A percentile compares a stretch with the other conserved stretches of the same genome.
Evolutionary conservation across 2,888 invertebrate genomes (phyloP).

Genomic region (Leucozona laternaria): DNA sequence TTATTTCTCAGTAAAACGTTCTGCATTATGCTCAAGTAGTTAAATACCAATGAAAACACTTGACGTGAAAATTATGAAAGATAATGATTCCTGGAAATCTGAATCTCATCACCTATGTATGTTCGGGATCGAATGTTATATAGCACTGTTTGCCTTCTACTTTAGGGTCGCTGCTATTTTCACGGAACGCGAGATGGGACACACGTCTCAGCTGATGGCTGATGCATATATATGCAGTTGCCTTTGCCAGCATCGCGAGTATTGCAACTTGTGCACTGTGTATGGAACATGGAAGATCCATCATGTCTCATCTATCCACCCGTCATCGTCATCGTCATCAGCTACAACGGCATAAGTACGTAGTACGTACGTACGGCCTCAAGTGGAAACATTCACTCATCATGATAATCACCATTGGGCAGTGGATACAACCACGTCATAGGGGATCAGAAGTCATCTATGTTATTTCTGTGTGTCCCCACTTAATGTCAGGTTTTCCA

Average conservation of each 20-base stretch:
- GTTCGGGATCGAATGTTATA: conserved; percentile 37
- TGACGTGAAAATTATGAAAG: conserved; percentile 58
- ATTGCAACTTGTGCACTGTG: conserved; percentile 1
- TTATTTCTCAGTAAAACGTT: conserved; percentile 49
- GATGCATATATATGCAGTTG: background rate
- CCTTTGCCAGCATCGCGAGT: background rate
- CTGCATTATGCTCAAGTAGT: conserved; percentile 44
- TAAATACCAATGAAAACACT: conserved; percentile 72
- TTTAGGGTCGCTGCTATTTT: conserved; percentile 41
- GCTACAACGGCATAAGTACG: conserved; percentile 30
- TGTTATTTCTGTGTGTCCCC: conserved; percentile 56
- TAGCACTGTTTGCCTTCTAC: conserved; percentile 50
- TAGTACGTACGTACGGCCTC: conserved; percentile 43
- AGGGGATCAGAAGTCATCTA: conserved; percentile 63
- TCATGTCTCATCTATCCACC: conserved; percentile 32
- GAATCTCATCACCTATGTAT: conserved; percentile 55
- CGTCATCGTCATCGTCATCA: conserved; percentile 49
- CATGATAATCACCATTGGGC: conserved; percentile 56
- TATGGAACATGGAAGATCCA: conserved; percentile 50
- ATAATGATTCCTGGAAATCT: conserved; percentile 70
- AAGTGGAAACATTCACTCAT: conserved; percentile 72
- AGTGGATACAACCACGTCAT: conserved; percentile 41
- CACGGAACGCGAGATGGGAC: conserved; percentile 31
- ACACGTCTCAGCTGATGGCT: conserved; percentile 52
- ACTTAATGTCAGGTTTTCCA: conserved; percentile 17